Evolutionary conservation across 1,140 invertebrate species (phyloP).

Genomic region (Temnothorax curvispinosus): DNA sequence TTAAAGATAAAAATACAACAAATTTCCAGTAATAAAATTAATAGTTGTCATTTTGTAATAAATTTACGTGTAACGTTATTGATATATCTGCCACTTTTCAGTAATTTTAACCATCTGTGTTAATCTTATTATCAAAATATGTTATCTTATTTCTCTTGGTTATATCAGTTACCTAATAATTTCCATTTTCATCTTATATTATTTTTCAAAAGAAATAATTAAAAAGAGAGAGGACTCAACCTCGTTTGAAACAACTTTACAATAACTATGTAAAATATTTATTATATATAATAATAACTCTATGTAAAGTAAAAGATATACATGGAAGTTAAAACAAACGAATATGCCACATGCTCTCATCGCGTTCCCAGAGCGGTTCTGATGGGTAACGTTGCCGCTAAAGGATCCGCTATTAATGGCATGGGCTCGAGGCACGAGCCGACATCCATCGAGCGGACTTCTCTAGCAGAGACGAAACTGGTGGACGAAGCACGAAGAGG

Average conservation of each 20-base stretch:
- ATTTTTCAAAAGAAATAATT: not conserved
- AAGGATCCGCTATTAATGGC: constrained; percentile 64
- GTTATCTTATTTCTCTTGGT: not conserved
- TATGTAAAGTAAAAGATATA: not conserved
- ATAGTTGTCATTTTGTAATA: not conserved
- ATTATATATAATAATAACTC: not conserved
- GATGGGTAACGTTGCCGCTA: constrained; percentile 48
- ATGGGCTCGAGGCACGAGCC: constrained; percentile 48
- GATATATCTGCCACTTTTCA: not conserved
- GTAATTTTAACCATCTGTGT: not conserved
- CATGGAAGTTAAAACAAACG: constrained; percentile 3
- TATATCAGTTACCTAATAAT: not conserved
- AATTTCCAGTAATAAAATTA: constrained; percentile 9
- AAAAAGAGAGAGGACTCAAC: not conserved
- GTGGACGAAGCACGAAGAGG: constrained; percentile 7
- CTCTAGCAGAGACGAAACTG: constrained; percentile 31
- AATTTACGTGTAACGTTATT: not conserved
- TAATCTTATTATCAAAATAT: not conserved
- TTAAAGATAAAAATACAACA: not conserved
- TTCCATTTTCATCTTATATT: not conserved
- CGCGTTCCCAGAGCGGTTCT: not conserved
- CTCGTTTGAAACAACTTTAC: not conserved
- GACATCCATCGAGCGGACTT: constrained; percentile 66
- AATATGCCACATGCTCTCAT: not conserved
- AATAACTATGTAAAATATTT: constrained; percentile 11